Evolutionary conservation across 2,888 invertebrate genomes (phyloP), one percentile per base, ranked within the genome.

Genomic region (Nephrocerus scutellatus): DNA sequence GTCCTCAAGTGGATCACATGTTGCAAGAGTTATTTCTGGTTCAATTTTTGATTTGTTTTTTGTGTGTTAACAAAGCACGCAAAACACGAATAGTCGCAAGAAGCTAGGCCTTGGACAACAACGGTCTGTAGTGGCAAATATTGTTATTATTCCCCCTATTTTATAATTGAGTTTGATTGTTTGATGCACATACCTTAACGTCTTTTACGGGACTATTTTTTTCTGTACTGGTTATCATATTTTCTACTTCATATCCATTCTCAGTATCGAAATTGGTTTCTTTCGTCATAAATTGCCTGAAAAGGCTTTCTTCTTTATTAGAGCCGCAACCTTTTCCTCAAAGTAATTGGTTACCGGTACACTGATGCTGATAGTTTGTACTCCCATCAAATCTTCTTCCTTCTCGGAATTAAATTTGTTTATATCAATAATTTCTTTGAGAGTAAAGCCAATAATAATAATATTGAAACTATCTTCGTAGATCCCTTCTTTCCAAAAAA

Each of bases 401-500:
- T 46, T 41, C 9, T 49, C 35, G 5, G 23, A 25, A n/a, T n/a
- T n/a, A n/a, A n/a, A n/a, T n/a, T n/a, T n/a, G n/a, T n/a, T n/a
- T n/a, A n/a, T n/a, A 22, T 43, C 30, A 13, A 19, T 5, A 16
- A 19, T 33, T 8, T 28, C 14, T 5, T 23, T 24, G 1, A 21
- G 23, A 15, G 25, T 46, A 14, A 34, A 36, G 1, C 16, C 33
- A 1, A 34, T 44, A 9, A 50, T 56, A 50, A 48, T 54, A 7
- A 47, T 43, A n/a, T 47, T 39, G 1, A 25, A 26, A 5, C 37
- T 38, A 1, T 63, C 59, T 7, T 71, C 72, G 77, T 62, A 10
- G 70, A n/a, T n/a, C n/a, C 72, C 54, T 78, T 82, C 48, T 79
- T 79, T 0, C 87, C 87, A 62, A 89, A 82, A 52, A 89, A 88